Base-by-base conservation (phyloP, 2,797 vertebrate genomes). In the Crocidura indochinensis region DNA sequence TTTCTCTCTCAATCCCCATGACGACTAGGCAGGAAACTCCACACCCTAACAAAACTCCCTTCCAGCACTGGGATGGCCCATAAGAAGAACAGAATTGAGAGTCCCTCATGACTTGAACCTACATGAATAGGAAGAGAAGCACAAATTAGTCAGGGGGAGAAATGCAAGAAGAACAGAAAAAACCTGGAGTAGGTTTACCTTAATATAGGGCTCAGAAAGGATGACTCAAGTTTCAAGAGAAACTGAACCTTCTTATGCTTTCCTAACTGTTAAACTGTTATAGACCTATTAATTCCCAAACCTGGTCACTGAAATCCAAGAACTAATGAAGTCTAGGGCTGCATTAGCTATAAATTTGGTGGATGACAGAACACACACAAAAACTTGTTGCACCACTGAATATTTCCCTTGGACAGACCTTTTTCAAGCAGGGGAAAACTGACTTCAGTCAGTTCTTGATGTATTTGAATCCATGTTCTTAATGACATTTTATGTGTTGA, bases 381-480 rank as follows among this genome's bases (percentile, higher is more conserved):
- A 10, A 81, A 67, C 75, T 60, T 49, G 46, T n/a, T 80, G 20
- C 27, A 80, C 29, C 9, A n/a, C 68, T 47, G 46, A n/a, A 69
- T 75, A 87, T 8, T 9, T 91, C 27, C 82, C 78, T 51, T 9
- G 78, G 53, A 95, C 20, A 64, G 82, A 60, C 0, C 0, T 92
- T 67, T 88, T 67, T 82, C 84, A 91, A 17, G 64, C 46, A 60
- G 69, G 72, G 83, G 89, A 91, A 93, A 90, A 65, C 10, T 86
- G 51, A 80, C 24, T 60, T 67, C 46, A 10, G 72, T 95, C 26
- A 81, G 92, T 95, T 94, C 95, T 83, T 92, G 80, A 92, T 85
- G 68, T 78, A 77, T 88, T 95, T 93, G 47, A 95, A 84, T 49
- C 38, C 31, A 91, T 53, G 94, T 38, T 88, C 79, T 80, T 91